phyloP scores from a whole-genome alignment of 2,888 invertebrate species.

The Linnaemya vulpina region DNA sequence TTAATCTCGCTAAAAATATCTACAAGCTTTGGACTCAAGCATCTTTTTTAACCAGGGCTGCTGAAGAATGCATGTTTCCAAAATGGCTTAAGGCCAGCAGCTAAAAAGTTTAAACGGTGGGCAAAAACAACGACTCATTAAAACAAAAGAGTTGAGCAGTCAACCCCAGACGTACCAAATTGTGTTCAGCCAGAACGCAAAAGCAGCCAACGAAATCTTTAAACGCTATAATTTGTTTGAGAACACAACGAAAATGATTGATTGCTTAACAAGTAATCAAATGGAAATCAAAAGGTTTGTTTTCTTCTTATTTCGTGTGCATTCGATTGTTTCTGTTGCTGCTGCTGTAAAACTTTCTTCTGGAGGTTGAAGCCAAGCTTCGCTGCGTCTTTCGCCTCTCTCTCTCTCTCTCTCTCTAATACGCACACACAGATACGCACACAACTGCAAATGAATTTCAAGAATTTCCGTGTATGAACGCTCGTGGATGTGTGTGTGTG shows the following conservation, averaged over 20 bases:
- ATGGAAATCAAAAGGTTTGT: conserved; percentile 54
- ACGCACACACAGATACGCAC: background rate
- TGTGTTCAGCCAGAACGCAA: background rate
- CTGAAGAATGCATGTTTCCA: conserved; percentile 13
- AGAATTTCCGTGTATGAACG: conserved; percentile 46
- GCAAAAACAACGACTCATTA: conserved; percentile 46
- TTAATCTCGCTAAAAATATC: conserved; percentile 61
- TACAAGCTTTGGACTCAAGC: conserved; percentile 44
- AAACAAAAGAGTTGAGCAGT: conserved; percentile 65
- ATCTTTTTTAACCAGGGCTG: conserved; percentile 28
- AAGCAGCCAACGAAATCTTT: conserved; percentile 14
- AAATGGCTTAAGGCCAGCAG: conserved; percentile 62
- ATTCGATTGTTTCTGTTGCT: conserved; percentile 11
- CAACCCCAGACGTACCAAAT: conserved; percentile 31
- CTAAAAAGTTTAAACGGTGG: conserved; percentile 25
- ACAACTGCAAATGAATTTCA: conserved; percentile 23
- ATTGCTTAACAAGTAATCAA: conserved; percentile 55
- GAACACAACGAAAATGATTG: conserved; percentile 62
- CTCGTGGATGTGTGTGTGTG: background rate
- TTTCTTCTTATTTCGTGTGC: background rate
- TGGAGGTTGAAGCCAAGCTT: background rate
- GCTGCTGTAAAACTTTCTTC: conserved; percentile 60
- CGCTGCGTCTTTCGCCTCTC: conserved; percentile 1
- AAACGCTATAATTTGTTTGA: conserved; percentile 64
- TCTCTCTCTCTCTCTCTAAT: conserved; percentile 3